Evolutionary conservation across 2,113 vertebrate genomes (phyloP).

Genomic region (Cyanistes caeruleus): DNA sequence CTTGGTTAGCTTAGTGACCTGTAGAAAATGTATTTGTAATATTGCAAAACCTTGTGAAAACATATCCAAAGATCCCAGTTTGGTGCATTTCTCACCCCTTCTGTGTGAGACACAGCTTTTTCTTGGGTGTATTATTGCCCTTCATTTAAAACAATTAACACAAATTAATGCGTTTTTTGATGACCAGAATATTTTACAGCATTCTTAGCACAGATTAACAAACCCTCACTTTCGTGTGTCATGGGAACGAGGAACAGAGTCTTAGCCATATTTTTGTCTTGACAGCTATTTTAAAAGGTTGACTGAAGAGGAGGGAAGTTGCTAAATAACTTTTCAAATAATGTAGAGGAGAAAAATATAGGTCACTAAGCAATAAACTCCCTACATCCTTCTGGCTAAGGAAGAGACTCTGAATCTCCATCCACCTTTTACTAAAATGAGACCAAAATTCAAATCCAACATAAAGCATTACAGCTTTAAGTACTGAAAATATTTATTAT

Average conservation of each 20-base stretch:
- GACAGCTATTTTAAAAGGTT: slow-evolving; percentile 61
- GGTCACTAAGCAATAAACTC: slow-evolving; percentile 77
- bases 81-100: not conserved
- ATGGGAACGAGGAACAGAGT: slow-evolving; percentile 4
- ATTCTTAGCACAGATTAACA: slow-evolving; percentile 25
- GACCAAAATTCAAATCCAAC: slow-evolving; percentile 80
- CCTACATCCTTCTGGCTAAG: slow-evolving; percentile 69
- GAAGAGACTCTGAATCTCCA: slow-evolving; percentile 70
- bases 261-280: slow-evolving; percentile 49
- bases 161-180: not conserved
- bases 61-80: not conserved
- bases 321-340: slow-evolving; percentile 74
- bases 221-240: not conserved
- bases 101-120: not conserved
- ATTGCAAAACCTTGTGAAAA: slow-evolving; percentile 16
- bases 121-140: not conserved
- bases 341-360: slow-evolving; percentile 68
- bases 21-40: slow-evolving; percentile 8
- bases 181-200: not conserved
- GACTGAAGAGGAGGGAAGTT: slow-evolving; percentile 57
- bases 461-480: slow-evolving; percentile 80
- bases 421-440: slow-evolving; percentile 82
- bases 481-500: slow-evolving; percentile 83
- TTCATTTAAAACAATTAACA: slow-evolving; percentile 2
- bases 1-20: not conserved